Percentiles rank a stretch among this genome's conserved stretches.
Evolutionary conservation across 2,888 invertebrate genomes (phyloP).

Genomic region (Macrophya alboannulata): DNA sequence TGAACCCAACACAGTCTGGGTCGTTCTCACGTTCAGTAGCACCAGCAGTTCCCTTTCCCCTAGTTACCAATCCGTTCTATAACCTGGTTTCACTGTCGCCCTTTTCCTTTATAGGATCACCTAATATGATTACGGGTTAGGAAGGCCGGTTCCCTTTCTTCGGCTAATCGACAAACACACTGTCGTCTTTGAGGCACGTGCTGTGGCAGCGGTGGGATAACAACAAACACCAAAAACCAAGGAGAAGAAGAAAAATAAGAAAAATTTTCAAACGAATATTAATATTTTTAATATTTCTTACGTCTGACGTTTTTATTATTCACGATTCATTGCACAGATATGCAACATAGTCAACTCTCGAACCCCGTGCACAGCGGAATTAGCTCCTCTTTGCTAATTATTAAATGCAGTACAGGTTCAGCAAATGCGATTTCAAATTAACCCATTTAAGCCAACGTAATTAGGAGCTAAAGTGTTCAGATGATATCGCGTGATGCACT

Average conservation of each 20-base stretch:
- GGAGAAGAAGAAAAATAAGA: not conserved
- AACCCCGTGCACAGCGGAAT: not conserved
- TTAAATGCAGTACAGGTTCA: conserved; percentile 14
- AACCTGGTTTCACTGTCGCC: conserved; percentile 46
- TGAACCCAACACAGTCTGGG: conserved; percentile 33
- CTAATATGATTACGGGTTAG: conserved; percentile 61
- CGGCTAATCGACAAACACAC: conserved; percentile 67
- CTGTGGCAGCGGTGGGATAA: not conserved
- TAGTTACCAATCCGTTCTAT: conserved; percentile 49
- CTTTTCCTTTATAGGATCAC: conserved; percentile 60
- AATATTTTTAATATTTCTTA: not conserved
- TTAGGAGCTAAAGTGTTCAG: conserved; percentile 12
- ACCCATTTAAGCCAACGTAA: conserved; percentile 16
- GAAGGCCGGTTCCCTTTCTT: conserved; percentile 18
- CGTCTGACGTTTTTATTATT: not conserved
- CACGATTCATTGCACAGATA: not conserved
- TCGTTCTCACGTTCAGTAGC: conserved; percentile 50
- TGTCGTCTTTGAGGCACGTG: not conserved
- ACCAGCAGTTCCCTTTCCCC: conserved; percentile 17
- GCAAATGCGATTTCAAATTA: conserved; percentile 44
- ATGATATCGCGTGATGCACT: conserved; percentile 11
- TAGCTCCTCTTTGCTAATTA: conserved; percentile 31
- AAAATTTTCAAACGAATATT: not conserved
- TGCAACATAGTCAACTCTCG: conserved; percentile 3
- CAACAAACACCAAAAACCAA: not conserved